Evolutionary conservation across 2,113 vertebrate species (phyloP), one percentile per base, ranked within the genome.

Genomic region (Brachyistius frenatus): DNA sequence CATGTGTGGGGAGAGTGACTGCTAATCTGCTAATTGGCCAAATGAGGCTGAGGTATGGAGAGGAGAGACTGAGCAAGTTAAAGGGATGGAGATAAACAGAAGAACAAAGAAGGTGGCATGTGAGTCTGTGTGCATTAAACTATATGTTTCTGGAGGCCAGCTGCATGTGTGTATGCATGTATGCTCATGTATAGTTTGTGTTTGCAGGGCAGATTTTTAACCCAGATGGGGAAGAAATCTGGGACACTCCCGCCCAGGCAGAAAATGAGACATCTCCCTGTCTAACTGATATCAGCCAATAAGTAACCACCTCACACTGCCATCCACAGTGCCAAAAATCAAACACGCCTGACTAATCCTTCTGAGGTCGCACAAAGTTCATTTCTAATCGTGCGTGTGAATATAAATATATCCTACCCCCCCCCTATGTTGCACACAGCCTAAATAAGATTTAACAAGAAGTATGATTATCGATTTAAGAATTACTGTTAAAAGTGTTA

Each of bases 11-110:
- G 61, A 58, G 75, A 58, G 63, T 49, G 76, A 86, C 67, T 88
- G 85, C 80, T 89, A 79, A 93, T 91, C 73, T 86, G 47, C 87
- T 93, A 91, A 93, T 90, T 93, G 89, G 85, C 84, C 44, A 76
- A 90, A 91, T 47, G 58, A 89, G 78, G 81, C 65, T 73, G 71
- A 76, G 54, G 54, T 83, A 74, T 71, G 60, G 23, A 53, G 68
- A 74, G 44, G 47, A 50, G 63, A 70, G 37, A 55, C 52, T 53
- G 30, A 62, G 37, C 65, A 66, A 78, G 56, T 47, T n/a, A 37
- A 37, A 86, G 53, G 47, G 39, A 68, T 5, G 13, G 33, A 66
- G 11, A 6, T 41, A 36, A 41, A 11, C 54, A 62, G 66, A 31
- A 49, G 41, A 10, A 53, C 56, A 55, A 55, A 70, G 52, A 16